Conservation (phyloP, 2,797 vertebrate species). For the Pseudochirops corinnae region DNA sequence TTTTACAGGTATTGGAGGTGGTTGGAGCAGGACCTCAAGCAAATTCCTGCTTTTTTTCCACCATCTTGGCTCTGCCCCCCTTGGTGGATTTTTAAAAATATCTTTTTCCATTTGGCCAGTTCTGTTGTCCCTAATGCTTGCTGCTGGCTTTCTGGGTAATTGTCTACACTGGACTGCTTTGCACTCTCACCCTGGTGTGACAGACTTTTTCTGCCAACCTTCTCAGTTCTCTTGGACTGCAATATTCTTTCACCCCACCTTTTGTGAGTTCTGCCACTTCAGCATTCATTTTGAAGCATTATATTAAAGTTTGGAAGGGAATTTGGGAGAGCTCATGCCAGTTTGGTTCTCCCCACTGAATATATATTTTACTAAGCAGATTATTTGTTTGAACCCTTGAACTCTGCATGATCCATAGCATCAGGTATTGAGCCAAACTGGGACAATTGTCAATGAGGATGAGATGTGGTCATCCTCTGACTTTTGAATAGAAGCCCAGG, state of each 20-base stretch:
- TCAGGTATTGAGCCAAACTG: background rate
- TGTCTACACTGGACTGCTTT: no score
- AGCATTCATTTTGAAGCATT: background rate
- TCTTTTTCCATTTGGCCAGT: no score
- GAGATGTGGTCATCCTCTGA: background rate
- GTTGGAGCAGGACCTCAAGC: no score
- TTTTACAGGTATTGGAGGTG: no score
- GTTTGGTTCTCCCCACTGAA: background rate
- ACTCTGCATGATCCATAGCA: background rate
- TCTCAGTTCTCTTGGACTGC: no score
- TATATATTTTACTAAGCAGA: background rate
- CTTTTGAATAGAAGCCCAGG: background rate
- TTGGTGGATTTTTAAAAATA: no score
- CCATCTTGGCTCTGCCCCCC: no score
- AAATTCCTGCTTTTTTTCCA: no score
- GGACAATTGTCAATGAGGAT: background rate
- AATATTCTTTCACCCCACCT: background rate
- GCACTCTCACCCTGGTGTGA: no score
- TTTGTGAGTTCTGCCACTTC: background rate
- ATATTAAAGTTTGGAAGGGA: background rate
- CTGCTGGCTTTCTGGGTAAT: no score
- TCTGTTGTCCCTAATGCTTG: no score
- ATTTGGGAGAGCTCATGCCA: background rate
- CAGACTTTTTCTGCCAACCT: no score
- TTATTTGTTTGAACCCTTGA: background rate